Base-by-base conservation (phyloP, 2,888 invertebrate species). In the Epinotia bilunana region DNA sequence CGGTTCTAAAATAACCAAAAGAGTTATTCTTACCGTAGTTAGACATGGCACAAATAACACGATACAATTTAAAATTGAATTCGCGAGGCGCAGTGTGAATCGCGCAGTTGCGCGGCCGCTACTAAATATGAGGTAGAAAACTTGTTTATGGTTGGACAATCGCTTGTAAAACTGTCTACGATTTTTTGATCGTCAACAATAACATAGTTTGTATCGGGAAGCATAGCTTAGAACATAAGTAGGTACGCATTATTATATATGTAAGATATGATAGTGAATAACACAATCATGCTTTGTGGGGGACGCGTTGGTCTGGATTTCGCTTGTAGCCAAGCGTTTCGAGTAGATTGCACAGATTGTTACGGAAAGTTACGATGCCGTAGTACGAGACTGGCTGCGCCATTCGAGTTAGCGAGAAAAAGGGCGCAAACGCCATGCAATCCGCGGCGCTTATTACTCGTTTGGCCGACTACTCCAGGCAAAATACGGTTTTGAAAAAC, bases 11-110 rank as follows among this genome's bases (percentile, higher is more conserved):
- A 43, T 46, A 63, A 62, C 18, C n/a, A n/a, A n/a, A 55, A 28
- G n/a, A 55, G n/a, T 18, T 33, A 55, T 28, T 57, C 74, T 55
- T 67, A 75, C 74, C 74, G 71, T 72, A 67, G 61, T 71, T 75
- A 61, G 55, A 61, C 74, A 75, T 75, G 64, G 39, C 18, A n/a
- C 23, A 18, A 65, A 43, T 16, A 67, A 33, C 62, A 65, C 57
- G 49, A 63, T 43, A 33, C 28, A 63, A 28, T 6, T 62, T 72
- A 57, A 43, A 46, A 63, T 63, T 57, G 6, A 57, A 62, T 23
- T 9, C 1, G 3, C 58, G 64, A 20, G 12, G 60, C 72, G 72
- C 65, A 20, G 57, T 2, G 16, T 39, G 62, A 28, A 7, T 7
- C 68, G 12, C 55, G 55, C 57, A 49, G 74, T 55, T 69, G 12